Conservation (phyloP, 2,888 invertebrate species). For the Drosophila monieri region DNA sequence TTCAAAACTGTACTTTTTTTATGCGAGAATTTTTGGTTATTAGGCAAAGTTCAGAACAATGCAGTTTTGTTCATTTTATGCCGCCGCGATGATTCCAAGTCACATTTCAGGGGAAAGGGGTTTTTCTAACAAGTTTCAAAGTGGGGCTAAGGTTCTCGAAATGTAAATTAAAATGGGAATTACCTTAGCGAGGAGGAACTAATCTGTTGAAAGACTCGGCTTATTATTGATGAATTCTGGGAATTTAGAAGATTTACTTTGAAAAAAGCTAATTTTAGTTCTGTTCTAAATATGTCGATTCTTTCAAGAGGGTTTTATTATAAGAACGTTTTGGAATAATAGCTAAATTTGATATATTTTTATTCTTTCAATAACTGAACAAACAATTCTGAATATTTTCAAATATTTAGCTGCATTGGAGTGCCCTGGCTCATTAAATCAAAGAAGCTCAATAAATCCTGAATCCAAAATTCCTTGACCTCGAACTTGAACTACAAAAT, state of each 20-base stretch:
- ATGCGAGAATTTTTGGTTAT: slow-evolving; percentile 70
- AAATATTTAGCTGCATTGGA: too few species aligned
- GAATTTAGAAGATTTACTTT: slow-evolving; percentile 7
- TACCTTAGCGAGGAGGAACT: slow-evolving; percentile 20
- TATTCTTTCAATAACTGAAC: too few species aligned
- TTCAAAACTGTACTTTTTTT: slow-evolving; percentile 59
- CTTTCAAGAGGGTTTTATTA: slow-evolving; percentile 13
- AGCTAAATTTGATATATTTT: too few species aligned
- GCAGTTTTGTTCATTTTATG: slow-evolving; percentile 63
- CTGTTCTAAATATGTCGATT: slow-evolving; percentile 35
- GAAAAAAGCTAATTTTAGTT: slow-evolving; percentile 3
- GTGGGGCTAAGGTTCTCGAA: slow-evolving; percentile 23
- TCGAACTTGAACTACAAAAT: too few species aligned
- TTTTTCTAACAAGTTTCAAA: slow-evolving; percentile 37
- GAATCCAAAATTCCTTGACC: too few species aligned
- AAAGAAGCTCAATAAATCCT: too few species aligned
- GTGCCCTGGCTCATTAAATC: too few species aligned
- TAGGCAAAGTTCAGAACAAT: slow-evolving; percentile 66
- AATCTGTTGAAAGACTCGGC: slow-evolving; percentile 18
- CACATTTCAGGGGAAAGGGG: slow-evolving; percentile 51
- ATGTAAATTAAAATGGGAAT: slow-evolving; percentile 35
- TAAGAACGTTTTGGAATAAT: slow-evolving; percentile 30
- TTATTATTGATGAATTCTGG: slow-evolving; percentile 24
- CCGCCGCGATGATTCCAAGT: slow-evolving; percentile 30
- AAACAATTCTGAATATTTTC: too few species aligned